Conservation (phyloP, 2,888 invertebrate species). For the Andrena dorsata region DNA sequence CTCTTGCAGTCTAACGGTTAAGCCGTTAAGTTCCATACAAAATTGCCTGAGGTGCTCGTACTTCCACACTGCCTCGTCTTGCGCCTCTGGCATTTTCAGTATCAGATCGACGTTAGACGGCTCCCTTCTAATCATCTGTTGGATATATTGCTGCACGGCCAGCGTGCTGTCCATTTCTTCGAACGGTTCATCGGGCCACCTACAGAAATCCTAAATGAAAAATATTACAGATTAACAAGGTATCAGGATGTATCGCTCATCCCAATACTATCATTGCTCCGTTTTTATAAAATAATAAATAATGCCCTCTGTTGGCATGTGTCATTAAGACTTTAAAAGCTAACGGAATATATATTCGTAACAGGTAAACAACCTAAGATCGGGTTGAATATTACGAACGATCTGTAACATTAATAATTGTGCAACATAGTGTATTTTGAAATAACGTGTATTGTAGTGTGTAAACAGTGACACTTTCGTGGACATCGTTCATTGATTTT, state of each 20-base stretch:
- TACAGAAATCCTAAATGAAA: constrained; percentile 93
- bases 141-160: constrained; percentile 99
- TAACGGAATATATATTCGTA: constrained; percentile 1
- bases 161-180: constrained; percentile 99
- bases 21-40: constrained; percentile 99
- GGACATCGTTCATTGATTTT: constrained; percentile 62
- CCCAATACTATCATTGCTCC: not conserved
- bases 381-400: not conserved
- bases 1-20: constrained; percentile 97
- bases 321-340: constrained; percentile 4
- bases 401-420: not conserved
- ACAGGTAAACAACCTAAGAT: constrained; percentile 7
- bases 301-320: constrained; percentile 9
- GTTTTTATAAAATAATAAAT: not conserved
- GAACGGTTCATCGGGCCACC: constrained; percentile 99
- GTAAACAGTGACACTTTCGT: constrained; percentile 43
- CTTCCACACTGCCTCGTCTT: constrained; percentile 99
- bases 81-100: constrained; percentile 97
- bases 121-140: constrained; percentile 97
- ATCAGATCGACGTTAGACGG: constrained; percentile 97
- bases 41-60: constrained; percentile 99
- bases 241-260: too few relatives aligned
- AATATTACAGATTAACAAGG: not conserved
- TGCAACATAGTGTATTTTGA: not conserved
- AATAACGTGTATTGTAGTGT: constrained; percentile 19